A percentile compares a stretch with the other conserved stretches of the same genome.
Conservation (phyloP, 1,140 invertebrate genomes). For the Orchestia grillus region DNA sequence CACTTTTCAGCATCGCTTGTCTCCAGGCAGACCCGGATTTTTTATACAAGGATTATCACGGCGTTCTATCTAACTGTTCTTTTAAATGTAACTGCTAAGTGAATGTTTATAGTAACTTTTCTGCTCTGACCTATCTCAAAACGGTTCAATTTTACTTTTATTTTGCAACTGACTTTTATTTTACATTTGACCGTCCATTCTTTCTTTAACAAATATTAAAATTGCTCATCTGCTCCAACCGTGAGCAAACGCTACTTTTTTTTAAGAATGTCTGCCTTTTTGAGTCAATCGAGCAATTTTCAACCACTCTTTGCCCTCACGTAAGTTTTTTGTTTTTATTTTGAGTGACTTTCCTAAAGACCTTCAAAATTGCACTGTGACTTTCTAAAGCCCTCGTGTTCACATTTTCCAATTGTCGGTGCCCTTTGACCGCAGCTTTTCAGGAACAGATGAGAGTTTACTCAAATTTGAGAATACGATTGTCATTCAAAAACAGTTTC, state of each 20-base stretch:
- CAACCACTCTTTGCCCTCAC: neutral
- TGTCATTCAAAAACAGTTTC: neutral
- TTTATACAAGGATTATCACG: too few species aligned
- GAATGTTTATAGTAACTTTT: neutral
- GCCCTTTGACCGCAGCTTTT: neutral
- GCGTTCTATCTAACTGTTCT: too few species aligned
- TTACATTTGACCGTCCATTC: too few species aligned
- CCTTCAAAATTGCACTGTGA: neutral
- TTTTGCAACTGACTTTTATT: neutral
- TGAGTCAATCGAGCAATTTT: neutral
- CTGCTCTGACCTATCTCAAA: neutral
- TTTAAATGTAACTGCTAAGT: too few species aligned
- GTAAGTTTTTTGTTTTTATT: neutral
- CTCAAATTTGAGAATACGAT: neutral
- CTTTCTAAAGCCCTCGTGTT: neutral
- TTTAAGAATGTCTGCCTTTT: neutral
- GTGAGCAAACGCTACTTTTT: neutral
- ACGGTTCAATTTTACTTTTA: neutral
- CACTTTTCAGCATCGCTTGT: neutral
- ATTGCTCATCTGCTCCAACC: neutral
- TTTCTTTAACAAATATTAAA: too few species aligned
- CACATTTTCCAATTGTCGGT: neutral
- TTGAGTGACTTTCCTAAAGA: neutral
- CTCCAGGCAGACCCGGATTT: neutral
- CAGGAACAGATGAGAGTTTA: neutral